Base-by-base conservation (phyloP, 35 echinoderm and acorn worm genomes). In the Ptychodera flava region DNA sequence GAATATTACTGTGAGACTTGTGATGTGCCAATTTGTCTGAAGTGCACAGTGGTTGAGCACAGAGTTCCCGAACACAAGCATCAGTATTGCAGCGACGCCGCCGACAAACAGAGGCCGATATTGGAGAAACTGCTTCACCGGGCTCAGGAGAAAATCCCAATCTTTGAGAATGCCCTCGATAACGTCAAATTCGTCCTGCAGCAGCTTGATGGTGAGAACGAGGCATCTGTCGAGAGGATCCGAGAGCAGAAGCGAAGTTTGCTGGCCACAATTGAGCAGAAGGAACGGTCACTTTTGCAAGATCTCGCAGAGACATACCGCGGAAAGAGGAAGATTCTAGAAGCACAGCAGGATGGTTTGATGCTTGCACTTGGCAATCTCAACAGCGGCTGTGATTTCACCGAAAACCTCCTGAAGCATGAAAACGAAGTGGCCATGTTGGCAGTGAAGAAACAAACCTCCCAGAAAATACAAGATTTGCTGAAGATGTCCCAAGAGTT, bases 1-100 rank as follows among this genome's bases (percentile, higher is more conserved):
- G 90, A 94, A 29, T 87, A 94, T n/a, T 99, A 92, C 37, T 99
- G 96, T 79, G 90, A 99, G 37, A 92, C 93, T 1, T 99, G 96
- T 79, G 96, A 93, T 29, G 82, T 92, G 16, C 93, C 93, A 28
- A 94, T 99, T 33, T 99, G 96, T 78, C 89, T 85, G 78, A 91
- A 92, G 35, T 99, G 96, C 35, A 37, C 80, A 10, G 89, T 86
- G 0, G 90, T 85, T 12, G 82, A 84, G 33, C 96, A 99, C 85
- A 75, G 80, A 1, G 36, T 85, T 28, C 77, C 90, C 1, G 34
- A 38, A 30, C 96, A 99, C 81, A 77, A 83, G 36, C 93, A 94
- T 30, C 78, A 77, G 76, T 86, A 89, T 29, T 76, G 91, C 27
- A 36, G 89, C 15, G 89, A 92, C 31, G 93, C 93, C 33, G 93